phyloP scores from a whole-genome alignment of 2,797 vertebrate genomes.

The Sphenopsis melanotis region DNA sequence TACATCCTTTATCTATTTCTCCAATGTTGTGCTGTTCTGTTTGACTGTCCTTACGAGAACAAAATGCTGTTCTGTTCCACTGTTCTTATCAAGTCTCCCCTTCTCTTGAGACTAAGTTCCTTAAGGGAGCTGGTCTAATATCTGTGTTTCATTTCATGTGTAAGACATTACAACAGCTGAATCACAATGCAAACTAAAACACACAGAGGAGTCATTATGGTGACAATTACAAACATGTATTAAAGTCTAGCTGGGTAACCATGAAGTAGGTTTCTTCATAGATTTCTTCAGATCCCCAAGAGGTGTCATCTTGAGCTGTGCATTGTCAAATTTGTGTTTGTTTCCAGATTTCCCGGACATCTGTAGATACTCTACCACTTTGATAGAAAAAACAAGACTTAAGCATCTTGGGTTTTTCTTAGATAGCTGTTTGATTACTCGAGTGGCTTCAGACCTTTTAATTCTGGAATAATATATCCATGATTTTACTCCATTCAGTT shows the following conservation, averaged over 20 bases:
- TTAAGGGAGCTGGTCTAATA: neutral
- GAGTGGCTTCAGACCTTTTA: accelerated
- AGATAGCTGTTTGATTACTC: neutral
- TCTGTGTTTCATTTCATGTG: neutral
- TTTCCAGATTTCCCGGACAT: neutral
- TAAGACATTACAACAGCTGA: neutral
- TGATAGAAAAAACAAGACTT: neutral
- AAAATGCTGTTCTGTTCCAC: neutral
- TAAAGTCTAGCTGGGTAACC: neutral
- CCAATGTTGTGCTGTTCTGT: neutral
- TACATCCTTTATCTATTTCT: neutral
- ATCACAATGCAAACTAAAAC: neutral
- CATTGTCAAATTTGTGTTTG: neutral
- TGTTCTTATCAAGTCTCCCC: no score
- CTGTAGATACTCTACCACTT: neutral
- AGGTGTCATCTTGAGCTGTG: neutral
- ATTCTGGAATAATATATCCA: neutral
- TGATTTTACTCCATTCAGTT: neutral
- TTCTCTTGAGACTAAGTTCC: neutral
- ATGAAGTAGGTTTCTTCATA: neutral
- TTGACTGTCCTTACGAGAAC: neutral
- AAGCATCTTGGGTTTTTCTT: neutral
- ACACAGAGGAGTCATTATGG: neutral
- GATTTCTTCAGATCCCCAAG: neutral
- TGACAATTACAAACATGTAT: neutral